Conservation (phyloP, 92 coral and sea anemone genomes). For the Zoanthus sansibaricus region DNA sequence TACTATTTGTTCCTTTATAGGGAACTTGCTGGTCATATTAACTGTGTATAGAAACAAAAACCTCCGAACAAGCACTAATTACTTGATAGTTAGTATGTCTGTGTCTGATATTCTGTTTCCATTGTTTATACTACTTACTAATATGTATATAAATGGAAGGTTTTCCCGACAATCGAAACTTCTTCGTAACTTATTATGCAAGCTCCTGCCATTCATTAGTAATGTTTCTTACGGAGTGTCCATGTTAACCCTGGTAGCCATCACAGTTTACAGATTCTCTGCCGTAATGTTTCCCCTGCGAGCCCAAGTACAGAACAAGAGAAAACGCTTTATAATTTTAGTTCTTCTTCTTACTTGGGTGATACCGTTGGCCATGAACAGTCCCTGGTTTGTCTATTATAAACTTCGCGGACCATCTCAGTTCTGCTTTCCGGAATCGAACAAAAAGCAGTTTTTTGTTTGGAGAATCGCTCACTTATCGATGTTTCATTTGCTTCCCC, state of each 20-base stretch:
- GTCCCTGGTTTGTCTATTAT: too few species aligned
- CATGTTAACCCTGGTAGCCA: not conserved
- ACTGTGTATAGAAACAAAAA: too few species aligned
- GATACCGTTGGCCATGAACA: too few species aligned
- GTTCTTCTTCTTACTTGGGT: not conserved
- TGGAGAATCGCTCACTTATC: too few species aligned
- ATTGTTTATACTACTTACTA: too few species aligned
- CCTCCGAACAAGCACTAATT: not conserved
- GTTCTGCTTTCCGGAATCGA: too few species aligned
- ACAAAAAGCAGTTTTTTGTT: too few species aligned
- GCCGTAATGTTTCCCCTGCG: not conserved
- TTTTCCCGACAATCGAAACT: not conserved
- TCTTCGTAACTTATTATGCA: not conserved
- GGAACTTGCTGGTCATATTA: too few species aligned
- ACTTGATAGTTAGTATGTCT: not conserved
- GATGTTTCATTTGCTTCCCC: too few species aligned
- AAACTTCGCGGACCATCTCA: too few species aligned
- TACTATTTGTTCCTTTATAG: too few species aligned
- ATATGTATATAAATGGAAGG: too few species aligned
- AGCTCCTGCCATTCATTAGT: not conserved
- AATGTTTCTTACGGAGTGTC: not conserved
- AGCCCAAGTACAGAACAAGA: not conserved
- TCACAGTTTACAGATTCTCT: not conserved
- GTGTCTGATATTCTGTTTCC: not conserved
- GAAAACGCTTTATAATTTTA: not conserved